phyloP scores from a whole-genome alignment of 2,888 invertebrate genomes.

The Leucophora obtusa region DNA sequence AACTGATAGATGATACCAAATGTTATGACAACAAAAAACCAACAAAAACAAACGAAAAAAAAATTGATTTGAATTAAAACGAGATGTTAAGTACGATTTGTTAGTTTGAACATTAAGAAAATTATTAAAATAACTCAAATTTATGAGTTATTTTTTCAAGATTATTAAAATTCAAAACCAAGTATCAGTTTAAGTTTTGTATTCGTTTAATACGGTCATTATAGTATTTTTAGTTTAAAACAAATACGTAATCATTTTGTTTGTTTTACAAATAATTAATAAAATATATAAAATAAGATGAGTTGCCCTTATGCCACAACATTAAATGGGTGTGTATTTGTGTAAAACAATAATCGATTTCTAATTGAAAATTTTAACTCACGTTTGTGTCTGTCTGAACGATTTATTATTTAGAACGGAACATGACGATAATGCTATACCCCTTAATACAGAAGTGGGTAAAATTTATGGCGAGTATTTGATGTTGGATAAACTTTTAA shows the following conservation, averaged over 20 bases:
- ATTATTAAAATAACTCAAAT: conserved; percentile 16
- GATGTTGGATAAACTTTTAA: conserved; percentile 91
- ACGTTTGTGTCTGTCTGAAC: neutral
- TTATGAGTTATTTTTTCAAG: neutral
- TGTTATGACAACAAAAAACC: neutral
- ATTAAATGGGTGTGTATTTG: conserved; percentile 70
- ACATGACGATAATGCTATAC: conserved; percentile 75
- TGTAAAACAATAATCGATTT: neutral
- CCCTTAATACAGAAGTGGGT: conserved; percentile 85
- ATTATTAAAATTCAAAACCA: conserved; percentile 14
- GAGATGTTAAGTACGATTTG: neutral
- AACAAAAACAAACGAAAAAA: neutral
- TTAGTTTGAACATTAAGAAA: neutral
- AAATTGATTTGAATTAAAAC: neutral
- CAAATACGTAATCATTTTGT: neutral
- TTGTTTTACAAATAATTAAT: neutral
- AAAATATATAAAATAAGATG: conserved; percentile 63
- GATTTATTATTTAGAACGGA: conserved; percentile 59
- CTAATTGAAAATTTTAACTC: neutral
- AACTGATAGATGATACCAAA: conserved; percentile 64
- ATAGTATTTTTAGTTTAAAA: neutral
- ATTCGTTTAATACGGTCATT: conserved; percentile 18
- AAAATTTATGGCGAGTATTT: conserved; percentile 95
- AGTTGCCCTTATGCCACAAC: conserved; percentile 71
- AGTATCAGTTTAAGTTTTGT: conserved; percentile 39